These are phyloP conservation scores for Porites rus DNA, from an alignment of 92 coral and sea anemone species.

Conservation along the genomic window DNA sequence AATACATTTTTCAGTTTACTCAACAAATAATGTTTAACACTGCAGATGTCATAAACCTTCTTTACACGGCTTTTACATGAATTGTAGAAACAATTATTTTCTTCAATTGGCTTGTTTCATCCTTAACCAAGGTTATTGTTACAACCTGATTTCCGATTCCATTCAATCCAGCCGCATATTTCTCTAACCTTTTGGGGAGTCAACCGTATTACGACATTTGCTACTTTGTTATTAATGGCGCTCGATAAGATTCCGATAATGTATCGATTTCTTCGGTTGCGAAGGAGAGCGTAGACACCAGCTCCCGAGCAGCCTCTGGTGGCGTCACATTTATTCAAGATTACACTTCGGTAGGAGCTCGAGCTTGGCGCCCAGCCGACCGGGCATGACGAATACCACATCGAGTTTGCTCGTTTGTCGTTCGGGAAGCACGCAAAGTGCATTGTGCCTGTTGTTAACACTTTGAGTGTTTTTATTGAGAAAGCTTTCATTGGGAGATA, in stretches of 20 bases:
- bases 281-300: conserved; percentile 27
- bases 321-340: conserved; percentile 49
- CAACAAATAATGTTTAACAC: too few relatives aligned
- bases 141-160: conserved; percentile 25
- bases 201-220: conserved; percentile 37
- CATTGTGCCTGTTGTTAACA: background rate
- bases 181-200: conserved; percentile 36
- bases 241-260: conserved; percentile 47
- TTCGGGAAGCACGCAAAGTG: conserved; percentile 55
- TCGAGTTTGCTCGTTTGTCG: conserved; percentile 22
- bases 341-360: conserved; percentile 14
- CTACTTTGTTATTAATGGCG: background rate
- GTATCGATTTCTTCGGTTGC: conserved; percentile 3
- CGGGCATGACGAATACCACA: conserved; percentile 57
- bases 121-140: background rate
- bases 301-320: conserved; percentile 53
- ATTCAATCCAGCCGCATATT: conserved; percentile 52
- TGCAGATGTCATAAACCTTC: too few relatives aligned
- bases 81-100: background rate
- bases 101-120: background rate
- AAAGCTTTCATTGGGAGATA: conserved; percentile 30
- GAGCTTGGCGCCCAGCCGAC: conserved; percentile 43
- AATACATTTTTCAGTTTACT: too few relatives aligned
- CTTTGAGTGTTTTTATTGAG: conserved; percentile 19
- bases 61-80: too few relatives aligned